Percentiles rank a stretch among this genome's conserved stretches.
phyloP scores from a whole-genome alignment of 2,888 invertebrate genomes.

The Cryptus armator region DNA sequence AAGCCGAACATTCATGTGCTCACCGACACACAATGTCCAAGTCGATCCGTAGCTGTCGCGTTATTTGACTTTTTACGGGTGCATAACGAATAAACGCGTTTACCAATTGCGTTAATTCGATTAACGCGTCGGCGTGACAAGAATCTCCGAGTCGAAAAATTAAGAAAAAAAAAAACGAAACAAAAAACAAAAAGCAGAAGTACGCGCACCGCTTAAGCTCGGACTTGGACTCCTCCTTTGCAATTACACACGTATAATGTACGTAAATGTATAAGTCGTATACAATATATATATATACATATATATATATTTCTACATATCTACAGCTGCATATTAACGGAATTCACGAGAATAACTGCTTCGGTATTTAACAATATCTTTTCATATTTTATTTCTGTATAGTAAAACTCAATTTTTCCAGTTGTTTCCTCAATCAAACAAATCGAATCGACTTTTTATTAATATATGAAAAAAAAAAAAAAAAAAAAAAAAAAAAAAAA shows the following conservation, averaged over 20 bases:
- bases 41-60: conserved; percentile 15
- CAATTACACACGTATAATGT: conserved; percentile 43
- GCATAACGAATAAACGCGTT: conserved; percentile 35
- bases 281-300: conserved; percentile 59
- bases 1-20: conserved; percentile 39
- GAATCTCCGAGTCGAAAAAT: conserved; percentile 9
- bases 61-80: conserved; percentile 30
- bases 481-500: not conserved
- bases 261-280: conserved; percentile 54
- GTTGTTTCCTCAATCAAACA: conserved; percentile 23
- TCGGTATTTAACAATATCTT: conserved; percentile 15
- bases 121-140: conserved; percentile 2
- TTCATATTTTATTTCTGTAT: conserved; percentile 3
- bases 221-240: conserved; percentile 33
- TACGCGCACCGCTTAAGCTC: conserved; percentile 36
- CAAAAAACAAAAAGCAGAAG: not conserved
- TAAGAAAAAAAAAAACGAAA: not conserved
- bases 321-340: conserved; percentile 63
- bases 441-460: not conserved
- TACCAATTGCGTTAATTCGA: conserved; percentile 4
- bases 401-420: not conserved
- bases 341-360: conserved; percentile 55
- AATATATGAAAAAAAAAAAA: not conserved
- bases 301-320: conserved; percentile 67
- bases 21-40: conserved; percentile 19